These are phyloP conservation scores for Strigamia crassipes DNA, from an alignment of 2,888 invertebrate species.

Conservation along the genomic window DNA sequence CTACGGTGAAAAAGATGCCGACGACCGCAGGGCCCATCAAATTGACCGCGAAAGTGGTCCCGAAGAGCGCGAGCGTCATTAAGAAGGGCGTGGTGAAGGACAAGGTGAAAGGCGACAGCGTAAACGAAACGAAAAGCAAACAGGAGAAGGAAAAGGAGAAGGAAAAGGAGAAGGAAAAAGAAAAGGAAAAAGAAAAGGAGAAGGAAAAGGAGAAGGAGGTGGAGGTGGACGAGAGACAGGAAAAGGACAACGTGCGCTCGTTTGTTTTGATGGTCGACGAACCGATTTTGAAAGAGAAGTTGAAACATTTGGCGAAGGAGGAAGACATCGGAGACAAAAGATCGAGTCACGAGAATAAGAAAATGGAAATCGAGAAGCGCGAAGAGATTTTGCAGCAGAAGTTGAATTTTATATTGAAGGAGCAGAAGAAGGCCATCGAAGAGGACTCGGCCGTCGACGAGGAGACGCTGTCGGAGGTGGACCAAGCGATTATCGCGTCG, in stretches of 20 bases:
- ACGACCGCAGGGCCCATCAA: neutral
- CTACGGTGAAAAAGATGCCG: neutral
- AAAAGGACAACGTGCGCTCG: neutral
- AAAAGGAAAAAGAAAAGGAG: too few species aligned
- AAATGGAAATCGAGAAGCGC: neutral
- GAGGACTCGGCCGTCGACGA: neutral
- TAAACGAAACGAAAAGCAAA: neutral
- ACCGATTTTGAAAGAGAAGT: neutral
- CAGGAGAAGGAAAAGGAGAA: neutral
- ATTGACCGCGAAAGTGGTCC: neutral
- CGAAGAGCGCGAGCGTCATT: neutral
- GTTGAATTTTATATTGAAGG: slow-evolving; percentile 4
- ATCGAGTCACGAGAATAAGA: neutral
- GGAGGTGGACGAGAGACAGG: neutral
- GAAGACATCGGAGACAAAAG: neutral
- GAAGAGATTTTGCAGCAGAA: slow-evolving; percentile 20
- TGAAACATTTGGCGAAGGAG: neutral
- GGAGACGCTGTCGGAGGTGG: neutral
- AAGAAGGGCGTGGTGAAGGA: neutral
- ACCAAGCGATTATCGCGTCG: neutral
- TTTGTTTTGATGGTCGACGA: slow-evolving; percentile 15
- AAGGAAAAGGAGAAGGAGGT: neutral
- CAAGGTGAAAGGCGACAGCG: neutral
- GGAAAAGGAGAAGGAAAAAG: neutral
- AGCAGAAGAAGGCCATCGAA: neutral